phyloP scores from a whole-genome alignment of 1,140 invertebrate species.

The Scaptomyza pallida region DNA sequence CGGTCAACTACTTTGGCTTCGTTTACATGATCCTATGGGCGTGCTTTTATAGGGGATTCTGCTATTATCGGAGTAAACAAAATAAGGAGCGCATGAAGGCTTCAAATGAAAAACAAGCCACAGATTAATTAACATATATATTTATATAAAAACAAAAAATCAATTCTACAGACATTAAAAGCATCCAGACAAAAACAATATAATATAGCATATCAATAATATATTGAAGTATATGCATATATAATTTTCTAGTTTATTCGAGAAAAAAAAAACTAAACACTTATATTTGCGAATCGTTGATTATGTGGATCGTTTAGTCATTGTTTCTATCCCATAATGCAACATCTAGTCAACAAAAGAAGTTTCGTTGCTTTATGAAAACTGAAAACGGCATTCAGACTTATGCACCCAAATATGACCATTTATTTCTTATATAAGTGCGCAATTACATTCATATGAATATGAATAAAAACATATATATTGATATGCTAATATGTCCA shows the following conservation, averaged over 20 bases:
- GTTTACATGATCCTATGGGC: constrained; percentile 87
- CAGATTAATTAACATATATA: constrained; percentile 14
- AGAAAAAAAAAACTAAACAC: constrained; percentile 19
- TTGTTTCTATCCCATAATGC: constrained; percentile 12
- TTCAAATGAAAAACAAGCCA: constrained; percentile 15
- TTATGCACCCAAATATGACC: constrained; percentile 61
- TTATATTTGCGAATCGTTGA: constrained; percentile 41
- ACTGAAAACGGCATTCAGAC: constrained; percentile 21
- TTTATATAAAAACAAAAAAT: background rate
- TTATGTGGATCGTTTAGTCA: constrained; percentile 30
- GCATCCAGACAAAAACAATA: background rate
- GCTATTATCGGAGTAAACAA: constrained; percentile 4
- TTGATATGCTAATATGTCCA: constrained; percentile 60
- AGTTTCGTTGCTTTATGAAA: constrained; percentile 26
- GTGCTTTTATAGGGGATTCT: constrained; percentile 43
- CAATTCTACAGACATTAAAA: too few species aligned
- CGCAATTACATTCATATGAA: too few species aligned
- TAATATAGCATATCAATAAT: too few species aligned
- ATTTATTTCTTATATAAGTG: constrained; percentile 50
- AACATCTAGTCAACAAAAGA: constrained; percentile 37
- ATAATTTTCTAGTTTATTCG: too few species aligned
- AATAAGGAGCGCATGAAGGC: background rate
- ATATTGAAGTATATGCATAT: background rate
- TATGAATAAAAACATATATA: constrained; percentile 60
- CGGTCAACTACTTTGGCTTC: constrained; percentile 88